Percentiles rank a stretch among this genome's conserved stretches.
Evolutionary conservation across 2,888 invertebrate genomes (phyloP).

Genomic region (Pheosia tremula): DNA sequence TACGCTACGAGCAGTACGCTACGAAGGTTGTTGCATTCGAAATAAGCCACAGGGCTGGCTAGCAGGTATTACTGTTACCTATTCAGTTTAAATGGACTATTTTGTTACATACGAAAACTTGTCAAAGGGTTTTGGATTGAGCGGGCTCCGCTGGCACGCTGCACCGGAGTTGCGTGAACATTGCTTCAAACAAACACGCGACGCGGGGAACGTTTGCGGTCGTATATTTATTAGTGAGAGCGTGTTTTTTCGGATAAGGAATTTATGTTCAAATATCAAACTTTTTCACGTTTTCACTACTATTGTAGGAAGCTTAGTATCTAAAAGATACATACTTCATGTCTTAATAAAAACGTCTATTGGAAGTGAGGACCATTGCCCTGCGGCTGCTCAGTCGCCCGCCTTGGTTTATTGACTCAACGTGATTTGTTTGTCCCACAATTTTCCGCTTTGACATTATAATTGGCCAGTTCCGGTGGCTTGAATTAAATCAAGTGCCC

Average conservation of each 20-base stretch:
- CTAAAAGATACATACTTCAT: no score
- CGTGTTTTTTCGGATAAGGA: no score
- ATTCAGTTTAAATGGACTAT: no score
- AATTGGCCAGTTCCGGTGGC: background rate
- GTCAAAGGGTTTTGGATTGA: background rate
- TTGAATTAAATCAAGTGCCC: background rate
- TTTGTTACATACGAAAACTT: background rate
- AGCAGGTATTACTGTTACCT: no score
- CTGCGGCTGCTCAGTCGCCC: background rate
- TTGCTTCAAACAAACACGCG: background rate
- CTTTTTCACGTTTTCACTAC: background rate
- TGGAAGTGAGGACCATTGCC: no score
- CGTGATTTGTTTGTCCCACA: background rate
- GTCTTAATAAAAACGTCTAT: no score
- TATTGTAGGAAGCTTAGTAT: background rate
- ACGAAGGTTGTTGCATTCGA: no score
- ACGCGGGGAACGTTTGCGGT: background rate
- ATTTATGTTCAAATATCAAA: no score
- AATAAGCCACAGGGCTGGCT: no score
- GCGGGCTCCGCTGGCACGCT: background rate
- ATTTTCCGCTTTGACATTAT: constrained; percentile 2
- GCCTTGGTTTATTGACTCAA: background rate
- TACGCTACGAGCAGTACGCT: no score
- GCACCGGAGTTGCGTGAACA: background rate
- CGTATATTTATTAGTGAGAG: background rate